Conservation (phyloP, 2,113 vertebrate genomes). For the Gila orcuttii region DNA sequence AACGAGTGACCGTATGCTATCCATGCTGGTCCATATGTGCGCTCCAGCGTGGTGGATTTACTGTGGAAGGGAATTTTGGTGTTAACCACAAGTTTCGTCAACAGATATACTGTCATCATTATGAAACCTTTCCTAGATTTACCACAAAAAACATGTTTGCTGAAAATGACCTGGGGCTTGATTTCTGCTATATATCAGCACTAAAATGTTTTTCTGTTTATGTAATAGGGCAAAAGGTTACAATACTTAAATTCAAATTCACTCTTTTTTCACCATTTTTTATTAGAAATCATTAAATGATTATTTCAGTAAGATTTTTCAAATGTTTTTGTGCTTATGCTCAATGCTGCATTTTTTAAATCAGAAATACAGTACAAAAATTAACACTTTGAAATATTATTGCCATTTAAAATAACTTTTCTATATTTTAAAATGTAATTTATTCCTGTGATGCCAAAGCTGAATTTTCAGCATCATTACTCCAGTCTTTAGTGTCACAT, state of each 20-base stretch:
- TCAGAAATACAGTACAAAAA: background rate
- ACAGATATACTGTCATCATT: background rate
- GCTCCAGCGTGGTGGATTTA: conserved; percentile 95
- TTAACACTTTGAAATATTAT: background rate
- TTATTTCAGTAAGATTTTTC: background rate
- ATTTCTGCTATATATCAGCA: background rate
- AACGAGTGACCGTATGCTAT: conserved; percentile 98
- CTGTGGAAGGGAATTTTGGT: conserved; percentile 65
- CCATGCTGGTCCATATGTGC: conserved; percentile 96
- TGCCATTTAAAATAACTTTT: background rate
- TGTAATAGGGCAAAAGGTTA: background rate
- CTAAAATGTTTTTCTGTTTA: background rate
- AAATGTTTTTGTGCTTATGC: background rate
- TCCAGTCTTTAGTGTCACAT: background rate
- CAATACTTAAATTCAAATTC: background rate
- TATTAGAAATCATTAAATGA: background rate
- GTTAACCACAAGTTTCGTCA: conserved; percentile 8
- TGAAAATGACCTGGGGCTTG: background rate
- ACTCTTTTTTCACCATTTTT: background rate
- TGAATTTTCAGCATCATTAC: background rate
- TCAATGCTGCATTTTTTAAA: background rate
- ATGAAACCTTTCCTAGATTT: conserved; percentile 1
- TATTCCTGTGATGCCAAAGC: no score
- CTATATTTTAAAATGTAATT: background rate
- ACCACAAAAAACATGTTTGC: conserved; percentile 9